Percentiles rank a stretch among this genome's conserved stretches.
phyloP scores from a whole-genome alignment of 2,888 invertebrate species.

The Zhengitettix transpicula region DNA sequence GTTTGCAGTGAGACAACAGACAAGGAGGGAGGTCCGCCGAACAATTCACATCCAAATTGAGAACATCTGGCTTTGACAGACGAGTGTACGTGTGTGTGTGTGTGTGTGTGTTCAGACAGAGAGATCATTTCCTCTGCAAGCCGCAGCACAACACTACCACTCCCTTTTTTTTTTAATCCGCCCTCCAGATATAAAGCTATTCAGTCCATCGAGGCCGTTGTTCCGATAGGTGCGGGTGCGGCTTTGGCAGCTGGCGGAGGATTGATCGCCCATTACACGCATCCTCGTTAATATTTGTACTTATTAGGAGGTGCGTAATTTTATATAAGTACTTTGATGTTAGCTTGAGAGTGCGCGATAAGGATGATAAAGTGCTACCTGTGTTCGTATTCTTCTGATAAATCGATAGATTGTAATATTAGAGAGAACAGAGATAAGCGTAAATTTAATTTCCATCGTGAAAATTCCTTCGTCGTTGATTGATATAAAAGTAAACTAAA shows the following conservation, averaged over 20 bases:
- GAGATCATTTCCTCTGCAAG: background rate
- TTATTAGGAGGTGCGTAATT: too few relatives aligned
- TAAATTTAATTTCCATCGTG: too few relatives aligned
- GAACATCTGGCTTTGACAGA: conserved; percentile 16
- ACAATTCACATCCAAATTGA: conserved; percentile 16
- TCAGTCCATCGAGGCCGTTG: background rate
- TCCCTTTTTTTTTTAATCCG: background rate
- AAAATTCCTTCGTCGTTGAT: too few relatives aligned
- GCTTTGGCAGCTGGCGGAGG: background rate
- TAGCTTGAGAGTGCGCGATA: too few relatives aligned
- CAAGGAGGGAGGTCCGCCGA: conserved; percentile 4
- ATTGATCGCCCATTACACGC: too few relatives aligned
- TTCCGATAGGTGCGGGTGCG: background rate
- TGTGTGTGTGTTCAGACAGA: background rate
- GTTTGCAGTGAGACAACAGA: conserved; percentile 1
- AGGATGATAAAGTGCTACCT: too few relatives aligned
- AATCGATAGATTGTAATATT: too few relatives aligned
- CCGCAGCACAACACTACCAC: background rate
- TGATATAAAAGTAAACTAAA: too few relatives aligned
- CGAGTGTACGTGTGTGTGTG: background rate
- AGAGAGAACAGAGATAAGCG: too few relatives aligned
- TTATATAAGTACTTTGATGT: too few relatives aligned
- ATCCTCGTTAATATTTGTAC: too few relatives aligned
- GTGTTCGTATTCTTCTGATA: too few relatives aligned
- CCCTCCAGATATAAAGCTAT: background rate